A percentile compares a stretch with the other conserved stretches of the same genome.
These are phyloP conservation scores for Hozukius guyotensis DNA, from an alignment of 2,797 vertebrate genomes.

Conservation along the genomic window DNA sequence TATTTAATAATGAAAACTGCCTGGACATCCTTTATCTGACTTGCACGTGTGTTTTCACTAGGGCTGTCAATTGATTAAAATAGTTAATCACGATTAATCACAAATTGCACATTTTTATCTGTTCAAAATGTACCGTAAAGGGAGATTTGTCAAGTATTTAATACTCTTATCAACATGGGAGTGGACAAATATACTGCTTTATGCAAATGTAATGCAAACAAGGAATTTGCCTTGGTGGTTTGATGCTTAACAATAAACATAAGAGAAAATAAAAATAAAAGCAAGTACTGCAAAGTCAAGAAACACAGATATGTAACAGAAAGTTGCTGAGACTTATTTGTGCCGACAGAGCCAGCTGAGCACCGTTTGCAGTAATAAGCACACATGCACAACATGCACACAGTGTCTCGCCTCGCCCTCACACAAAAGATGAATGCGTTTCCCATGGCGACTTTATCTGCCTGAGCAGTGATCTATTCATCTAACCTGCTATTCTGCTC, in stretches of 20 bases:
- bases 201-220: too few species aligned
- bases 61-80: too few species aligned
- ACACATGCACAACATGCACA: not conserved
- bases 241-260: not conserved
- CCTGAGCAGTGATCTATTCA: slow-evolving; percentile 13
- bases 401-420: not conserved
- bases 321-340: not conserved
- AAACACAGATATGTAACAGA: not conserved
- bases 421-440: slow-evolving; percentile 9
- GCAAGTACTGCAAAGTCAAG: not conserved
- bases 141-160: too few species aligned
- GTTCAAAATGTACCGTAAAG: too few species aligned
- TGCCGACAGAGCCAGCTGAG: not conserved
- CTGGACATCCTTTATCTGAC: not conserved
- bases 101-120: too few species aligned
- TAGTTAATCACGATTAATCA: too few species aligned
- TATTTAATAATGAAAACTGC: not conserved
- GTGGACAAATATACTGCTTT: too few species aligned
- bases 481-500: not conserved
- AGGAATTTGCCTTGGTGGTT: not conserved
- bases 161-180: too few species aligned
- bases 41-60: not conserved
- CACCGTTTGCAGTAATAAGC: not conserved
- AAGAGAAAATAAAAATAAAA: not conserved
- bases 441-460: slow-evolving; percentile 6